These are phyloP conservation scores for Stylophora pistillata DNA, from an alignment of 64 coral and sea anemone species.

Conservation along the genomic window DNA sequence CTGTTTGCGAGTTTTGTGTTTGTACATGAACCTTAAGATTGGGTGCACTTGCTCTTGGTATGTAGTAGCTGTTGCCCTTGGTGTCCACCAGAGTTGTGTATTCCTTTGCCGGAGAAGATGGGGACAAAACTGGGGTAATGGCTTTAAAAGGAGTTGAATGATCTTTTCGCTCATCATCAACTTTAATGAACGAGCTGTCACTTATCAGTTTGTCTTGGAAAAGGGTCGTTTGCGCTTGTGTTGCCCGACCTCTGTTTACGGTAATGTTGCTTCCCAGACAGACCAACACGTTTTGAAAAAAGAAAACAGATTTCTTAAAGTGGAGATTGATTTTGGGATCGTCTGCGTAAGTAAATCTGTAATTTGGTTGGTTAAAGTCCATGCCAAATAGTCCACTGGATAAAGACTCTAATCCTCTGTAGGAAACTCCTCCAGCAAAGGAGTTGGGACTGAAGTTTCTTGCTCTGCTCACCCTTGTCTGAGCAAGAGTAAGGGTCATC, in stretches of 20 bases:
- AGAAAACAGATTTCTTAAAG: constrained; percentile 13
- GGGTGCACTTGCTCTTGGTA: neutral
- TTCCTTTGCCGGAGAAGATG: too few species aligned
- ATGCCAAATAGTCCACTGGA: constrained; percentile 66
- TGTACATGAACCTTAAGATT: constrained; percentile 26
- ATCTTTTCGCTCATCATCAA: neutral
- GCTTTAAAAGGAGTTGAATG: neutral
- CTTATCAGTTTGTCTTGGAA: constrained; percentile 56
- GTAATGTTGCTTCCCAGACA: neutral
- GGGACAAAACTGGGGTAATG: neutral
- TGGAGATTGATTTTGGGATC: neutral
- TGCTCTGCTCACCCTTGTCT: neutral
- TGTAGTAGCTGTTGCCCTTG: constrained; percentile 48
- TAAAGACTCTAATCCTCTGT: neutral
- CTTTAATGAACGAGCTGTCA: neutral
- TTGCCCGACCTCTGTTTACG: neutral
- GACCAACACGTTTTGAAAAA: constrained; percentile 7
- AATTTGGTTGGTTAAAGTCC: constrained; percentile 37
- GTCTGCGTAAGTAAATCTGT: neutral
- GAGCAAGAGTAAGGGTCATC: neutral
- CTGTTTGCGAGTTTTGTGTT: constrained; percentile 33
- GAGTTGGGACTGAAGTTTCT: constrained; percentile 33
- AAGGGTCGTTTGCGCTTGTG: constrained; percentile 41
- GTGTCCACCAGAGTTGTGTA: neutral
- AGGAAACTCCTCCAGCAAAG: constrained; percentile 39